Conservation (phyloP, 2,888 invertebrate genomes). For the Chrysomela aeneicollis region DNA sequence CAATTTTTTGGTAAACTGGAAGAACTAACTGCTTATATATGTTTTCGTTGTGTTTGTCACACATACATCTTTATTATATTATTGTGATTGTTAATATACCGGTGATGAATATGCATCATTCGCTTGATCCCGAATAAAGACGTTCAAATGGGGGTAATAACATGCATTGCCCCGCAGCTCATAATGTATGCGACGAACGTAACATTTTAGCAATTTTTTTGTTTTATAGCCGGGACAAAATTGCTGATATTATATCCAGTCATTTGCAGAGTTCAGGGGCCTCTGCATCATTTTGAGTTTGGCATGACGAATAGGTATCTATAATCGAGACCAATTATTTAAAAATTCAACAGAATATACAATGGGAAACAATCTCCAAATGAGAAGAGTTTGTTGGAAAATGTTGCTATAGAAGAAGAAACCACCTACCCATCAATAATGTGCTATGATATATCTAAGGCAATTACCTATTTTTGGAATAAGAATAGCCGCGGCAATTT, state of each 20-base stretch:
- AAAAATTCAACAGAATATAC: no score
- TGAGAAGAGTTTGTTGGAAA: no score
- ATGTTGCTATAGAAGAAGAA: no score
- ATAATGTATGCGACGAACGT: slow-evolving; percentile 25
- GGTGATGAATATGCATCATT: slow-evolving; percentile 26
- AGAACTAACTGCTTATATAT: no score
- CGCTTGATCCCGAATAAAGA: slow-evolving; percentile 7
- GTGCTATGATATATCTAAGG: no score
- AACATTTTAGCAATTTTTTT: slow-evolving; percentile 23
- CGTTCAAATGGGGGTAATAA: slow-evolving; percentile 23
- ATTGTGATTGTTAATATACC: neutral
- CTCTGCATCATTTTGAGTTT: slow-evolving; percentile 1
- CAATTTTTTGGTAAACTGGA: no score
- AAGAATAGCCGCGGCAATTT: no score
- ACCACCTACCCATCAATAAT: no score
- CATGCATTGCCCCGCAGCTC: slow-evolving; percentile 31
- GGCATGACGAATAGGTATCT: neutral
- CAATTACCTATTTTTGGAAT: no score
- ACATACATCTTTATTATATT: slow-evolving; percentile 14
- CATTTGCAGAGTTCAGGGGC: slow-evolving; percentile 12
- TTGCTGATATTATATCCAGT: slow-evolving; percentile 13
- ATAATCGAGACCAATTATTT: neutral
- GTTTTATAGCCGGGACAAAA: slow-evolving; percentile 2
- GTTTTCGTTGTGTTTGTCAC: neutral
- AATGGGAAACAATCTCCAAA: no score